Conservation (phyloP, 1,140 invertebrate species). For the Sarcophaga peregrina region DNA sequence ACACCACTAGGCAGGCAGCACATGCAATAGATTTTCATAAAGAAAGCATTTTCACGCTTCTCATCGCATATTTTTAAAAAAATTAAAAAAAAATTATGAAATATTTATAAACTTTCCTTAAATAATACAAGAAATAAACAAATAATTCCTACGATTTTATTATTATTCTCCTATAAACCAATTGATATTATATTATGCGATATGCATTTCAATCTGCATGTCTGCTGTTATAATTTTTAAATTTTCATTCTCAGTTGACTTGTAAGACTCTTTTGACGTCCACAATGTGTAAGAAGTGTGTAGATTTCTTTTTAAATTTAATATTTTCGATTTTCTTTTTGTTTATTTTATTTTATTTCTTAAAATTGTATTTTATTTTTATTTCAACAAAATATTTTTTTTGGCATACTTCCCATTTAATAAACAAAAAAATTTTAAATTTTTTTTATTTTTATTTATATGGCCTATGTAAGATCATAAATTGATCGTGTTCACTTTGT, state of each 20-base stretch:
- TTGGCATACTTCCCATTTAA: conserved; percentile 1
- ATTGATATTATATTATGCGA: background rate
- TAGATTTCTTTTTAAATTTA: background rate
- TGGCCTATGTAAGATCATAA: background rate
- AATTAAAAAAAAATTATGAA: background rate
- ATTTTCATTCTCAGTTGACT: background rate
- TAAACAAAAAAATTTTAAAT: background rate
- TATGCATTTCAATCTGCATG: background rate
- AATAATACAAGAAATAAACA: background rate
- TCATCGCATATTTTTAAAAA: background rate
- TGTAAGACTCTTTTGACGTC: background rate
- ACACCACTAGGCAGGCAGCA: background rate
- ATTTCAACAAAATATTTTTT: background rate
- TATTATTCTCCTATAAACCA: background rate
- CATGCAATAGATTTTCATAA: background rate
- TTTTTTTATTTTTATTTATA: background rate
- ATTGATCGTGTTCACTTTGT: background rate
- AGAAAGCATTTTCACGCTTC: background rate
- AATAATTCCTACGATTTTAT: background rate
- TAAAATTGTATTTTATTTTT: background rate
- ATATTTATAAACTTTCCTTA: background rate
- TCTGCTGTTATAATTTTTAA: background rate
- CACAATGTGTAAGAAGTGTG: background rate
- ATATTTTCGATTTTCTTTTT: background rate
- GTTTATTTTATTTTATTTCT: background rate